Percentiles rank a stretch among this genome's conserved stretches.
phyloP scores from a whole-genome alignment of 2,113 vertebrate species.

The Nyctereutes procyonoides region DNA sequence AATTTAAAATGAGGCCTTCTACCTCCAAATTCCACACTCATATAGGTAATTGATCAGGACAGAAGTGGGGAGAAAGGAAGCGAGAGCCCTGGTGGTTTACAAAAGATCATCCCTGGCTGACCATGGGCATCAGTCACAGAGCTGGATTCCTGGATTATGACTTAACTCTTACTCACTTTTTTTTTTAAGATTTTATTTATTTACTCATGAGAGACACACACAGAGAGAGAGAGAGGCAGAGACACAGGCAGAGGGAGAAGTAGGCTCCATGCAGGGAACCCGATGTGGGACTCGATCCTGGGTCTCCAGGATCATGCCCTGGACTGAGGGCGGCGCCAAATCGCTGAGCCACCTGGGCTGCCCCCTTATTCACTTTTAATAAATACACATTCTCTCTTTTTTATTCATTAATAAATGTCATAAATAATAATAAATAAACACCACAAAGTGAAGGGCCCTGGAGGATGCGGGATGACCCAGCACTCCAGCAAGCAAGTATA shows the following conservation, averaged over 20 bases:
- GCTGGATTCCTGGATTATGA: not conserved
- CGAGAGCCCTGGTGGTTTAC: not conserved
- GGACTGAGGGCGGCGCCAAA: no score
- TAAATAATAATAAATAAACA: not conserved
- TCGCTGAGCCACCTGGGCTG: no score
- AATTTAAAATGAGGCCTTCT: not conserved
- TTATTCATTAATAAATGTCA: not conserved
- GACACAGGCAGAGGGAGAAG: no score
- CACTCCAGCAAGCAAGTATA: no score
- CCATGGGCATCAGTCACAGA: fast-evolving
- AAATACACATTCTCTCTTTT: not conserved
- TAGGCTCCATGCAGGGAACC: no score
- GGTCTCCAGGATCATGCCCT: no score
- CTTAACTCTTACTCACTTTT: no score
- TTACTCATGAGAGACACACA: no score
- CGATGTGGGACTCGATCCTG: no score
- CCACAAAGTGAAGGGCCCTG: fast-evolving
- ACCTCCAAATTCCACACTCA: not conserved
- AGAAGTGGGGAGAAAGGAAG: not conserved
- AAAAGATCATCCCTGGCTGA: not conserved
- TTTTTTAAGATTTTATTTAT: no score
- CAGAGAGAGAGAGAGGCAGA: no score
- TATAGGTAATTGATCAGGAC: not conserved
- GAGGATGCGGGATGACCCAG: fast-evolving
- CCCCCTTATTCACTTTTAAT: not conserved